Conservation (phyloP, 2,797 vertebrate species). For the Synanceia verrucosa region DNA sequence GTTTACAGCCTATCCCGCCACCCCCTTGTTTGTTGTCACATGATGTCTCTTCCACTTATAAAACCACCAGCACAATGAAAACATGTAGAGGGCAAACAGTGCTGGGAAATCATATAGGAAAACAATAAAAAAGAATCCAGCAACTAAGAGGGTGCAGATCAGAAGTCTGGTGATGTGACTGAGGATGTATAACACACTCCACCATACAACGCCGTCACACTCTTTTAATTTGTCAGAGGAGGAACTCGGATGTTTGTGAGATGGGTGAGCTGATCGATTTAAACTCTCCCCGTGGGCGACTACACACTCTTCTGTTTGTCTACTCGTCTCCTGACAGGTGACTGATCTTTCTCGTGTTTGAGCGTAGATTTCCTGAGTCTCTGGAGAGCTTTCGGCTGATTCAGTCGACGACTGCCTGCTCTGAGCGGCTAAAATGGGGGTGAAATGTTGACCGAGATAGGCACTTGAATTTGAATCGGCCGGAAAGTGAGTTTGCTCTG, state of each 20-base stretch:
- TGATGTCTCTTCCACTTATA: conserved; percentile 78
- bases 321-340: conserved; percentile 12
- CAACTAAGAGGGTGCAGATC: conserved; percentile 83
- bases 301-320: conserved; percentile 30
- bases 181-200: conserved; percentile 74
- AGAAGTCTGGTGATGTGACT: conserved; percentile 81
- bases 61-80: conserved; percentile 89
- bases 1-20: background rate
- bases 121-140: conserved; percentile 84
- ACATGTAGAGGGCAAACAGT: conserved; percentile 87
- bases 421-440: background rate
- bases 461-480: conserved; percentile 31
- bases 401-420: conserved; percentile 7
- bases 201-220: conserved; percentile 56
- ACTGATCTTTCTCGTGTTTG: conserved; percentile 43
- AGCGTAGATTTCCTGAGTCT: conserved; percentile 39
- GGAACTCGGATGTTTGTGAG: conserved; percentile 20
- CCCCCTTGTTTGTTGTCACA: conserved; percentile 64
- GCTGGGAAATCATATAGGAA: conserved; percentile 89
- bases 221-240: conserved; percentile 64
- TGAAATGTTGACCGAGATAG: conserved; percentile 17
- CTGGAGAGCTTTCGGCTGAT: conserved; percentile 17
- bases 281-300: conserved; percentile 13
- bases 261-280: conserved; percentile 8
- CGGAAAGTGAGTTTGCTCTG: conserved; percentile 12